A percentile compares a stretch with the other conserved stretches of the same genome.
These are phyloP conservation scores for Mesorhabditis belari DNA, from an alignment of 2,888 invertebrate species.

Conservation along the genomic window DNA sequence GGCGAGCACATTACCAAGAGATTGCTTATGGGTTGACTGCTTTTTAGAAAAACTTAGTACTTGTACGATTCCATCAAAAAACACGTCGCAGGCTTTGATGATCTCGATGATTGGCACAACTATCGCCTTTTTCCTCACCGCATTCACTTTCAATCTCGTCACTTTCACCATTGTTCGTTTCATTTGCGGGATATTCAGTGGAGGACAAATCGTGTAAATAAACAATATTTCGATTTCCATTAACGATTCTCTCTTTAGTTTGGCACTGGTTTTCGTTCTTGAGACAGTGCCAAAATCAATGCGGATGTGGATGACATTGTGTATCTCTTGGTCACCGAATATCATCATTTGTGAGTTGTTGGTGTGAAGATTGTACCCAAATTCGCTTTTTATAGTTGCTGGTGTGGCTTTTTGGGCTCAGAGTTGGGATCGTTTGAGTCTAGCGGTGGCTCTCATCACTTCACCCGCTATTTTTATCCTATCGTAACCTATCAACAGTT, in stretches of 20 bases:
- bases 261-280: not conserved
- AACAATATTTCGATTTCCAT: not conserved
- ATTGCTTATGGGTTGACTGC: too few relatives aligned
- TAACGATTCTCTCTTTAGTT: not conserved
- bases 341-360: not conserved
- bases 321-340: not conserved
- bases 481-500: too few relatives aligned
- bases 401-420: not conserved
- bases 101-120: slow-evolving; percentile 4
- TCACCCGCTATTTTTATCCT: not conserved
- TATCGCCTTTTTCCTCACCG: slow-evolving; percentile 12
- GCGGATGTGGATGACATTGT: not conserved
- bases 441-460: not conserved
- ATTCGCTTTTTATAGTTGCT: not conserved
- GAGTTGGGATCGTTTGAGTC: not conserved
- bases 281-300: not conserved
- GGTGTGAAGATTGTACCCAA: not conserved
- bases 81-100: not conserved
- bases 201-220: slow-evolving; percentile 18
- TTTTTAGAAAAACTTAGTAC: too few relatives aligned
- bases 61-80: too few relatives aligned
- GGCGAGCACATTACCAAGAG: not conserved
- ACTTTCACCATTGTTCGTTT: slow-evolving; percentile 16
- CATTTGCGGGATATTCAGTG: slow-evolving; percentile 17
- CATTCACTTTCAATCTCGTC: slow-evolving; percentile 8